phyloP scores from a whole-genome alignment of 2,888 invertebrate genomes.

The Endotricha flammealis region DNA sequence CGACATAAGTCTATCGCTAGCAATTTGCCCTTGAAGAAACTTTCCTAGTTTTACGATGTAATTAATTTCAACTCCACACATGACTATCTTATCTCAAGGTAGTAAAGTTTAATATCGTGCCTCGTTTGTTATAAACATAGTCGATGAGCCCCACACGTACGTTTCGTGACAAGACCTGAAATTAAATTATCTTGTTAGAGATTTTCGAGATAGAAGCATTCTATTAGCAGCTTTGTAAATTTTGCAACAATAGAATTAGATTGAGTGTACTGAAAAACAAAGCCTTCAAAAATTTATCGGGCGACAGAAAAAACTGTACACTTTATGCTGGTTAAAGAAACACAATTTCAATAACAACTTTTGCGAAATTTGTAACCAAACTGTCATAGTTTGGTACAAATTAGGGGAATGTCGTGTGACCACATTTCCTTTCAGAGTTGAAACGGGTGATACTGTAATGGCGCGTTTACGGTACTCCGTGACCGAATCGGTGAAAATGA shows the following conservation, averaged over 20 bases:
- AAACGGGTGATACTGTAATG: no score
- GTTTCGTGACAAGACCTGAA: not conserved
- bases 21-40: slow-evolving; percentile 8
- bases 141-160: not conserved
- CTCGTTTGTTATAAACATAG: not conserved
- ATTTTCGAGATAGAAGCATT: not conserved
- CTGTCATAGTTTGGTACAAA: no score
- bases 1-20: not conserved
- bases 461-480: no score
- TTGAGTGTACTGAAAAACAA: no score
- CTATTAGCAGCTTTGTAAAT: not conserved
- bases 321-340: no score
- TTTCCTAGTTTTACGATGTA: slow-evolving; percentile 12
- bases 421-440: no score
- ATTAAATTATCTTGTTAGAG: slow-evolving; percentile 3
- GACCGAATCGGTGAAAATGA: no score
- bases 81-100: not conserved
- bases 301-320: no score
- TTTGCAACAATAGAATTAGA: not conserved
- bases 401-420: no score
- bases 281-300: no score
- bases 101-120: not conserved
- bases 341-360: no score
- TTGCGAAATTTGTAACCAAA: no score
- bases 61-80: slow-evolving; percentile 10